Percentiles rank a stretch among this genome's conserved stretches.
Conservation (phyloP, 2,888 invertebrate species). For the Punctoribates punctum region DNA sequence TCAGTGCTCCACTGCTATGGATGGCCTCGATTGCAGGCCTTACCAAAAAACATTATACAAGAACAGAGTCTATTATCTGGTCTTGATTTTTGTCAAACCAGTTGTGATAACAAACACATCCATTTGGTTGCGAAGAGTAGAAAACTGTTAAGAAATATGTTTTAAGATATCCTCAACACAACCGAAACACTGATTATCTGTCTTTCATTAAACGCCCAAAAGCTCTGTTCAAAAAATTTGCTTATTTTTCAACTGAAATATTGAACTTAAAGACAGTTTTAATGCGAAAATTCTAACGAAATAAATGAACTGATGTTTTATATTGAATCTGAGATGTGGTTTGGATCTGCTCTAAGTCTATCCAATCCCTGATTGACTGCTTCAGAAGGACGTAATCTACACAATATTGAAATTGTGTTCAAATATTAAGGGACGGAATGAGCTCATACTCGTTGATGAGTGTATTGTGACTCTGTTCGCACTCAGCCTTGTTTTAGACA, state of each 20-base stretch:
- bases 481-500: slow-evolving; percentile 3
- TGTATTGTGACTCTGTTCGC: not conserved
- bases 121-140: not conserved
- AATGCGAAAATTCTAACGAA: not conserved
- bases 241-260: not conserved
- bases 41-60: slow-evolving; percentile 3
- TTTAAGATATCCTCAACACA: not conserved
- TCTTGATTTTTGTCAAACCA: slow-evolving; percentile 39
- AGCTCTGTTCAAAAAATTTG: not conserved
- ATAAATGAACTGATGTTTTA: not conserved
- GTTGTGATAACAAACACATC: slow-evolving; percentile 36
- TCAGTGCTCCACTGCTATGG: slow-evolving; percentile 14
- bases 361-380: slow-evolving; percentile 15
- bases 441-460: not conserved
- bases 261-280: not conserved
- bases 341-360: not conserved
- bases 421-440: not conserved
- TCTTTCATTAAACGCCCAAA: slow-evolving; percentile 14
- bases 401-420: not conserved
- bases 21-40: slow-evolving; percentile 21
- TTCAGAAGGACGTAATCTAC: slow-evolving; percentile 29
- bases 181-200: slow-evolving; percentile 20
- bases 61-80: slow-evolving; percentile 28
- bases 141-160: not conserved
- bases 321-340: not conserved